Evolutionary conservation across 2,888 invertebrate genomes (phyloP), one percentile per base, ranked within the genome.

Genomic region (Euplexia lucipara): DNA sequence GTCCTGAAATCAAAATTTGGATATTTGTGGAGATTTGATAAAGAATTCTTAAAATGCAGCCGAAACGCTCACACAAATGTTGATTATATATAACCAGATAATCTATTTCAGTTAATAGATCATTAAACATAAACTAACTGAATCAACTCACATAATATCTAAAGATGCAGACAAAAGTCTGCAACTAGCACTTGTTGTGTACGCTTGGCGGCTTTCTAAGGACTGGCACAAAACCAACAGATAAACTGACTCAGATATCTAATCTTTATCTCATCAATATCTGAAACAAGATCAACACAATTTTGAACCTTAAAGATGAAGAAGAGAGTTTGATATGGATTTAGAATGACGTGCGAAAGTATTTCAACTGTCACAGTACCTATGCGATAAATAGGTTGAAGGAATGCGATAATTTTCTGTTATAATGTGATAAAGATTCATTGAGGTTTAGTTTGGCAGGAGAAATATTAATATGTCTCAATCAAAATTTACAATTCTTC

Each of bases 1-100:
- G 78, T 74, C 94, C 94, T 94, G 86, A 41, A 88, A 90, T 65
- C 54, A 0, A 54, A 53, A 22, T 5, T 18, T 34, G 2, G 39
- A 20, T 3, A 22, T 9, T 18, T 20, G 10, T 8, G 7, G 10
- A 26, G 16, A n/a, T 51, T 51, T 32, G 14, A n/a, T n/a, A 26
- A 37, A 12, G 37, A 37, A 14, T 56, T 18, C 18, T 8, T 56
- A 8, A 5, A 5, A 5, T 14, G 34, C 5, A 52, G n/a, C n/a
- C n/a, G n/a, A n/a, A n/a, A n/a, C n/a, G n/a, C n/a, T n/a, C n/a
- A n/a, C n/a, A n/a, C n/a, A n/a, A n/a, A n/a, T n/a, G n/a, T n/a
- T n/a, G n/a, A n/a, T n/a, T n/a, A n/a, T n/a, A n/a, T n/a, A n/a
- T n/a, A n/a, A n/a, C n/a, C n/a, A n/a, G n/a, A n/a, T n/a, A n/a